Base-by-base conservation (phyloP, 92 coral and sea anemone species). In the Parazoanthus darwini region DNA sequence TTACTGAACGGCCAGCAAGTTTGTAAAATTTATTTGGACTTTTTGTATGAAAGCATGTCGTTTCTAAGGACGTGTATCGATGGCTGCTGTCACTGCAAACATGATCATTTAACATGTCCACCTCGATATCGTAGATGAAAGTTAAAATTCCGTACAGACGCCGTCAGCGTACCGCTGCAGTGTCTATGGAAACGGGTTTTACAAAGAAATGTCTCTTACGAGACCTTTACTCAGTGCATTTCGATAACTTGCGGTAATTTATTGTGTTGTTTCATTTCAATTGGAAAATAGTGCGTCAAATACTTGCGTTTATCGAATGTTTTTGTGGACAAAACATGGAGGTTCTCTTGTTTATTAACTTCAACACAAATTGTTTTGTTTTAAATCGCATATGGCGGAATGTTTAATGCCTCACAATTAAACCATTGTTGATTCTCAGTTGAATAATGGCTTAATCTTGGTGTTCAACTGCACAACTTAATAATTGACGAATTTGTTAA, bases 101-200 rank as follows among this genome's bases (percentile, higher is more conserved):
- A n/a, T n/a, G n/a, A n/a, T n/a, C n/a, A n/a, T n/a, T n/a, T n/a
- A n/a, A n/a, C n/a, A 67, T 23, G 43, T 48, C 50, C 22, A 63
- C 51, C 11, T 22, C 58, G 42, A 33, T 70, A 20, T 20, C 6
- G 77, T 71, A 68, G 3, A 51, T 23, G 25, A 13, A 54, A 8
- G 63, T 50, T 25, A 44, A 78, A 78, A 78, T 73, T 73, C 42
- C 77, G 5, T 0, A 70, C 18, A 33, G 16, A 25, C 77, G 38
- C 37, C 72, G 16, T 26, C 42, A 51, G 22, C 78, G 65, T 42
- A 6, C 11, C 4, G 79, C 26, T 16, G 43, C 43, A 43, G 87
- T 84, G 87, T 26, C 87, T 84, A 70, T 84, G 87, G 78, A 70
- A 84, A 84, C 87, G 56, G 87, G 10, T 16, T 44, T 26, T 46